Evolutionary conservation across 2,888 invertebrate species (phyloP).

Genomic region (Lepidochrysops patricia): DNA sequence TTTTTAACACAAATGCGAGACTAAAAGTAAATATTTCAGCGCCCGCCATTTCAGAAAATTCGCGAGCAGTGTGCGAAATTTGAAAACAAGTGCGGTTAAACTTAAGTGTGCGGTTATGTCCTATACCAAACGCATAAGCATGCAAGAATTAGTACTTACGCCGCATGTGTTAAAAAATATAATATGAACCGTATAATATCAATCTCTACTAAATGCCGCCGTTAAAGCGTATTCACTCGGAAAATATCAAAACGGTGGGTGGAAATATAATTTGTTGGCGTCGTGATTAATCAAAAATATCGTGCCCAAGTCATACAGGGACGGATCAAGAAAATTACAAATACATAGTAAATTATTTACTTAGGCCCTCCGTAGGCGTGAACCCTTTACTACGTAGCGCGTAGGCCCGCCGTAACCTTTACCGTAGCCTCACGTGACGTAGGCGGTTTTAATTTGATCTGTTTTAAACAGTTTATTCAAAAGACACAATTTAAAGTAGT

Average conservation of each 20-base stretch:
- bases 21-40: no score
- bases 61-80: no score
- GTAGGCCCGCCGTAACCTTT: conserved; percentile 6
- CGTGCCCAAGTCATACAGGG: background rate
- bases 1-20: no score
- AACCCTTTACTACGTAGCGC: background rate
- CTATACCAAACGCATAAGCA: no score
- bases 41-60: no score
- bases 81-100: no score
- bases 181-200: no score
- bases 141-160: no score
- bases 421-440: background rate
- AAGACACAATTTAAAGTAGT: background rate
- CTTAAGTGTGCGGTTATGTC: no score
- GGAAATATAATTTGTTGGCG: background rate
- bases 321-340: background rate
- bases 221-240: background rate
- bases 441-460: background rate
- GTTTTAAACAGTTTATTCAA: background rate
- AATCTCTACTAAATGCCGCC: no score
- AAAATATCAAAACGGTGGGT: background rate
- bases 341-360: background rate
- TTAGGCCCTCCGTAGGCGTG: background rate
- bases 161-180: no score
- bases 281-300: background rate